A percentile compares a stretch with the other conserved stretches of the same genome.
Evolutionary conservation across 2,888 invertebrate species (phyloP).

Genomic region (Apodemia mormo): DNA sequence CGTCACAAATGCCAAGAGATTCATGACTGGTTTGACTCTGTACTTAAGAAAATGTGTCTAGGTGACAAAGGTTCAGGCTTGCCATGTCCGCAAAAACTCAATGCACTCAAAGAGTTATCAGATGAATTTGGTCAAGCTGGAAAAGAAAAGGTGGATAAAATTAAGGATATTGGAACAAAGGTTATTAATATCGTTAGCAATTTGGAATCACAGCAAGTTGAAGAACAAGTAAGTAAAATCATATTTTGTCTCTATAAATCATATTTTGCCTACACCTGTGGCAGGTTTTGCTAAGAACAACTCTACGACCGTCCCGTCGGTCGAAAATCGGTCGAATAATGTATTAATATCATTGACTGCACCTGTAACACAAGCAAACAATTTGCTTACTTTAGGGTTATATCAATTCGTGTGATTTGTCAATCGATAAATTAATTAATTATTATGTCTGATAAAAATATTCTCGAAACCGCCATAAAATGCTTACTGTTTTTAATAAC

Average conservation of each 20-base stretch:
- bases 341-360: no score
- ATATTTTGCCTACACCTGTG: no score
- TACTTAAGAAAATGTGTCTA: constrained; percentile 90
- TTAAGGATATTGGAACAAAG: constrained; percentile 86
- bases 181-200: constrained; percentile 92
- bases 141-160: constrained; percentile 85
- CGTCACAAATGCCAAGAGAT: constrained; percentile 87
- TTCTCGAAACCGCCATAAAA: no score
- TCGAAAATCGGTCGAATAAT: no score
- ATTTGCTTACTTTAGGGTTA: no score
- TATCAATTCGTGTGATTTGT: no score
- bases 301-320: no score
- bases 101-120: constrained; percentile 87
- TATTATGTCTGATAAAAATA: no score
- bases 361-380: no score
- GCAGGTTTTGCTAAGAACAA: neutral
- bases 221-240: constrained; percentile 85
- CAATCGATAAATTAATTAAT: no score
- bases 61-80: constrained; percentile 92
- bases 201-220: constrained; percentile 93
- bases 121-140: constrained; percentile 88
- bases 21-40: constrained; percentile 90
- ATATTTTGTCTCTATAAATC: no score
- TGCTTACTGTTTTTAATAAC: no score
- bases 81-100: constrained; percentile 90